Evolutionary conservation across 1,140 invertebrate genomes (phyloP).

Genomic region (Pentalonia nigronervosa): DNA sequence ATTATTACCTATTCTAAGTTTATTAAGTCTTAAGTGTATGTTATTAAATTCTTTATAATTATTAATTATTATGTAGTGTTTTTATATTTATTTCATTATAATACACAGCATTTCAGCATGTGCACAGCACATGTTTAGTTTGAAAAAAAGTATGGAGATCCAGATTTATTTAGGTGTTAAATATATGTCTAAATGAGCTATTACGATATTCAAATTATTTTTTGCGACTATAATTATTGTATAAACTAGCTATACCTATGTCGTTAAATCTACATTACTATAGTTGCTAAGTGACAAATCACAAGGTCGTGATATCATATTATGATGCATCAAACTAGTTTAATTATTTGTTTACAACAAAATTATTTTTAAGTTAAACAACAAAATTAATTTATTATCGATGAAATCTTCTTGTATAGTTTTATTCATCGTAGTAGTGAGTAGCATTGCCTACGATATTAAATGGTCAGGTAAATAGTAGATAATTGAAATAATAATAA

Average conservation of each 20-base stretch:
- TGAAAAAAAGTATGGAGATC: background rate
- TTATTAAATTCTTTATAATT: background rate
- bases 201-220: conserved; percentile 1
- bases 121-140: background rate
- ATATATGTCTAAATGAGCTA: background rate
- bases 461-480: conserved; percentile 21
- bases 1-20: background rate
- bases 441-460: background rate
- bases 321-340: background rate
- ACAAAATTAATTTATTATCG: background rate
- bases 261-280: conserved; percentile 30
- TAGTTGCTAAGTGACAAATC: background rate
- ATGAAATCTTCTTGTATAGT: background rate
- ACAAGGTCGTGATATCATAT: background rate
- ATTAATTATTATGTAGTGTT: background rate
- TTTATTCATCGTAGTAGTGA: background rate
- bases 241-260: background rate
- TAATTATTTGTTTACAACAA: background rate
- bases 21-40: background rate
- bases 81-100: background rate
- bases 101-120: too few relatives aligned
- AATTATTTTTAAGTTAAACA: background rate
- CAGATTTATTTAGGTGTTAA: background rate
- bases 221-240: background rate
- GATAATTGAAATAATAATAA: background rate